These are phyloP conservation scores for Nomada fucata DNA, from an alignment of 2,888 invertebrate genomes.

Conservation along the genomic window DNA sequence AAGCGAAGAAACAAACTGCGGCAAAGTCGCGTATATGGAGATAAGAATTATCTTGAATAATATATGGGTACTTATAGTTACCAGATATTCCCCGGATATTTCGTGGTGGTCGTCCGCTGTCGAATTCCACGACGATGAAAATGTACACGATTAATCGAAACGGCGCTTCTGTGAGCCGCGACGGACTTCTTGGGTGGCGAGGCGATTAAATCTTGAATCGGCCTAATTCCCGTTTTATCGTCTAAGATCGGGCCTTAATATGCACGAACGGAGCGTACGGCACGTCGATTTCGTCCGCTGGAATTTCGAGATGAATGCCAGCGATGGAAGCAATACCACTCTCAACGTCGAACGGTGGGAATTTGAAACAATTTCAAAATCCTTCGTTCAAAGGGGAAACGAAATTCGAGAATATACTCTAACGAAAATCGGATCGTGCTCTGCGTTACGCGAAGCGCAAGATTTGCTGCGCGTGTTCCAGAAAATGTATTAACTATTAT, in stretches of 20 bases:
- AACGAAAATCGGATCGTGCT: too few relatives aligned
- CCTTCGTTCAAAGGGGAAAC: too few relatives aligned
- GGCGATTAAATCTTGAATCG: conserved; percentile 65
- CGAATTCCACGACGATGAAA: conserved; percentile 48
- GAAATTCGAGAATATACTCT: too few relatives aligned
- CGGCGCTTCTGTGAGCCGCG: conserved; percentile 32
- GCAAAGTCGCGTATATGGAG: background rate
- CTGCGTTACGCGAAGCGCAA: too few relatives aligned
- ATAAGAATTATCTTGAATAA: conserved; percentile 2
- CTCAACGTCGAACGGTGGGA: too few relatives aligned
- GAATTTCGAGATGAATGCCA: conserved; percentile 47
- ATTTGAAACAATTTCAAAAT: background rate
- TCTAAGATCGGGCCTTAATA: conserved; percentile 62
- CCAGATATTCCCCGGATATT: background rate
- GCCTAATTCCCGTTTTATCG: conserved; percentile 67
- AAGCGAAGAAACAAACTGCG: too few relatives aligned
- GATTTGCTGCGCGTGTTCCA: too few relatives aligned
- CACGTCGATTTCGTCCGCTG: conserved; percentile 48
- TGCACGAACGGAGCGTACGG: conserved; percentile 52
- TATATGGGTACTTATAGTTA: too few relatives aligned
- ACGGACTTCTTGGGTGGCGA: conserved; percentile 64
- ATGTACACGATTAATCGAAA: conserved; percentile 47
- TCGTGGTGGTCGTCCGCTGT: conserved; percentile 21
- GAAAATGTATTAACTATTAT: too few relatives aligned
- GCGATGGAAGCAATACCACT: conserved; percentile 21